Conservation (phyloP, 2,797 vertebrate species). For the Rallus crepitans region DNA sequence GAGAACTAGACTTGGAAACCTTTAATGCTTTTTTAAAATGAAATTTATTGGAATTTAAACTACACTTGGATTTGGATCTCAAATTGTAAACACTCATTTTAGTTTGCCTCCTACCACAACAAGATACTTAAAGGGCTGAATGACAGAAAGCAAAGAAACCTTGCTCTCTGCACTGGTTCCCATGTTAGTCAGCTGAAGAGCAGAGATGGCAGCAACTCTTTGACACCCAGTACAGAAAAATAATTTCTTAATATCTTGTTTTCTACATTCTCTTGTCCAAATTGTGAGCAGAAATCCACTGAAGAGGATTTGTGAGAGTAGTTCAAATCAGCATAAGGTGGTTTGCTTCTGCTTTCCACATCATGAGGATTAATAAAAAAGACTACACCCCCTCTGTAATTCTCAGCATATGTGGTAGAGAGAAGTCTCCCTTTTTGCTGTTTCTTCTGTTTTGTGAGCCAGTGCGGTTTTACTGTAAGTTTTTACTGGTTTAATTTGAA, state of each 20-base stretch:
- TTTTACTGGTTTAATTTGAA: not conserved
- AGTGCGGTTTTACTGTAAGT: not conserved
- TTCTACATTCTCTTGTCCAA: not conserved
- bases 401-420: not conserved
- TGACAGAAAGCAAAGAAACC: not conserved
- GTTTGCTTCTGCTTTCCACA: not conserved
- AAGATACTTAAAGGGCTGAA: not conserved
- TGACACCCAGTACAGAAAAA: not conserved
- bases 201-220: not conserved
- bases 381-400: not conserved
- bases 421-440: not conserved
- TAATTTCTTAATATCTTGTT: not conserved
- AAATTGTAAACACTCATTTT: not conserved
- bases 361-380: not conserved
- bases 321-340: not conserved
- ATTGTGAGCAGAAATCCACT: not conserved
- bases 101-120: not conserved
- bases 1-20: not conserved
- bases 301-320: not conserved
- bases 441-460: not conserved
- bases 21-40: not conserved
- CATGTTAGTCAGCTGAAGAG: not conserved
- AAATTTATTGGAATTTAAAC: not conserved
- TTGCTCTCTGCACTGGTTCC: not conserved
- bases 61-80: not conserved